Percentiles rank a stretch among this genome's conserved stretches.
These are phyloP conservation scores for Sphenopsis melanotis DNA, from an alignment of 2,797 vertebrate species.

Conservation along the genomic window DNA sequence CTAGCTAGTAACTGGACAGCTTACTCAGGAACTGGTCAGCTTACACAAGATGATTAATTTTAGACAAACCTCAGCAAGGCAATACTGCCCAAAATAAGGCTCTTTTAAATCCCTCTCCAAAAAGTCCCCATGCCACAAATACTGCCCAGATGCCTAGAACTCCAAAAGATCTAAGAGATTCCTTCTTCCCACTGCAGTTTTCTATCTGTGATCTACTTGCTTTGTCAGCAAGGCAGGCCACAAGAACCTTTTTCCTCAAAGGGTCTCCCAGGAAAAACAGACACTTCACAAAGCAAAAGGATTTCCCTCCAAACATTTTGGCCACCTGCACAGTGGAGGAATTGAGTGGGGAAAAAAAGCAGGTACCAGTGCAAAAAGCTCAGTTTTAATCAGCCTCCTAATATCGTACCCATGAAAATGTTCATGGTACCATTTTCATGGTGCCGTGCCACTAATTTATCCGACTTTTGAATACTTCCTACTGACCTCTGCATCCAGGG, in stretches of 20 bases:
- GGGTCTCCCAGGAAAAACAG: not conserved
- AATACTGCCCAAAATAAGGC: not conserved
- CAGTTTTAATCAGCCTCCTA: not conserved
- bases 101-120: not conserved
- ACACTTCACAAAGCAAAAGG: not conserved
- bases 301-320: not conserved
- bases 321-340: not conserved
- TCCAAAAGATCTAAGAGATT: not conserved
- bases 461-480: not conserved
- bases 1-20: not conserved
- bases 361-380: not conserved
- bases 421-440: not conserved
- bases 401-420: not conserved
- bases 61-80: not conserved
- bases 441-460: not conserved
- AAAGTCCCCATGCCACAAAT: not conserved
- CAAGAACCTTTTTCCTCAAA: not conserved
- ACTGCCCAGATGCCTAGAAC: not conserved
- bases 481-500: not conserved
- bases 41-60: not conserved
- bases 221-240: not conserved
- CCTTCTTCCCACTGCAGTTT: not conserved
- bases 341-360: accelerated
- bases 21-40: not conserved
- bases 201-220: not conserved